Evolutionary conservation across 2,888 invertebrate species (phyloP).

Genomic region (Diaphora mendica): DNA sequence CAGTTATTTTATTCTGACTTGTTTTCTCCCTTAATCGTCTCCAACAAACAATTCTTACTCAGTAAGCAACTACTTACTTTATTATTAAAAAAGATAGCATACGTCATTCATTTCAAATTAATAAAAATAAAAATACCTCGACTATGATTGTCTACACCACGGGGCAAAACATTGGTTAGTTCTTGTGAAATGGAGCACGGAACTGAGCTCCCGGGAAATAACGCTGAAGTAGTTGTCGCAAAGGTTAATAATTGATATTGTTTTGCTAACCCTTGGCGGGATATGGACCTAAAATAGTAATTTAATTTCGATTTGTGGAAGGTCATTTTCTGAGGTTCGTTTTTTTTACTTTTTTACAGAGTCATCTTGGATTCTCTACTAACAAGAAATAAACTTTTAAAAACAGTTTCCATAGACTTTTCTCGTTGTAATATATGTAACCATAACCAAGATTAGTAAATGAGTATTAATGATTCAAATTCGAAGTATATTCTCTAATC

Average conservation of each 20-base stretch:
- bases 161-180: slow-evolving; percentile 37
- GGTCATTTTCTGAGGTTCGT: not conserved
- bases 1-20: too few species aligned
- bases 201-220: slow-evolving; percentile 54
- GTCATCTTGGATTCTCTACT: not conserved
- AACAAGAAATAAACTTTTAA: not conserved
- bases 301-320: slow-evolving; percentile 3
- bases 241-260: slow-evolving; percentile 51
- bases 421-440: too few species aligned
- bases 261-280: slow-evolving; percentile 35
- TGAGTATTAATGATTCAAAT: too few species aligned
- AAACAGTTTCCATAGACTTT: not conserved
- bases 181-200: slow-evolving; percentile 52
- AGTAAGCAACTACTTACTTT: too few species aligned
- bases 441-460: too few species aligned
- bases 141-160: slow-evolving; percentile 44
- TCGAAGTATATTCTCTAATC: too few species aligned
- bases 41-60: too few species aligned
- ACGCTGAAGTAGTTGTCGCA: slow-evolving; percentile 47
- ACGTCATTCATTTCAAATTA: not conserved
- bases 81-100: not conserved
- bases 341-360: not conserved
- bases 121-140: slow-evolving; percentile 13
- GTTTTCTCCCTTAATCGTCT: too few species aligned
- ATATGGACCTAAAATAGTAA: slow-evolving; percentile 27